Evolutionary conservation across 2,113 vertebrate genomes (phyloP).

Genomic region (Thinocorus orbignyianus): DNA sequence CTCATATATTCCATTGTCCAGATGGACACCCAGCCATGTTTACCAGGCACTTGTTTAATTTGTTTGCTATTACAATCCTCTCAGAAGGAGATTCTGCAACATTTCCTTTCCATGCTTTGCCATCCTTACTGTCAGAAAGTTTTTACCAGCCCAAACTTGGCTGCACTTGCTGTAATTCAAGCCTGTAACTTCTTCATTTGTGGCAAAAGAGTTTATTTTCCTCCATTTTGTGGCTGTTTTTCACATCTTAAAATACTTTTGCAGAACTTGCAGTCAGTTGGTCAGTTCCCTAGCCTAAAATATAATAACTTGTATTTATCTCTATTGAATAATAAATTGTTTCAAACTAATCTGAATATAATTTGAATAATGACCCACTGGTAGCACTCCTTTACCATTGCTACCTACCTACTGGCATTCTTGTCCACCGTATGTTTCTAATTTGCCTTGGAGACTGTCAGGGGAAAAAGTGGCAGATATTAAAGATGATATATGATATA

Average conservation of each 20-base stretch:
- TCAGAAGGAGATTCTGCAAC: background rate
- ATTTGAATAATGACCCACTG: background rate
- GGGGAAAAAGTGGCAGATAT: background rate
- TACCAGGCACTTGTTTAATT: background rate
- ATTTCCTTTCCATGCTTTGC: background rate
- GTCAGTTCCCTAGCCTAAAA: background rate
- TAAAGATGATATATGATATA: background rate
- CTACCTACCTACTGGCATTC: background rate
- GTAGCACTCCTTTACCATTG: background rate
- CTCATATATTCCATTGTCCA: background rate
- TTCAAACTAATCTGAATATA: background rate
- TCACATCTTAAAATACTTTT: background rate
- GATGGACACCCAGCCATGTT: background rate
- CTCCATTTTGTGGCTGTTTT: background rate
- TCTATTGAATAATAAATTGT: background rate
- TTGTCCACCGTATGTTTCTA: background rate
- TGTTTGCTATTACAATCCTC: background rate
- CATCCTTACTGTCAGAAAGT: background rate
- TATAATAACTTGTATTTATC: background rate
- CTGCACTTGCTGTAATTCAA: background rate
- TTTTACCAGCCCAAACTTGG: background rate
- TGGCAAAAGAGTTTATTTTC: background rate
- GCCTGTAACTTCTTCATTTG: background rate
- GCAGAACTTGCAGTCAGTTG: background rate
- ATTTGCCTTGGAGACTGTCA: background rate